Conservation (phyloP, 2,113 vertebrate species). For the Microcebus lehilahytsara region DNA sequence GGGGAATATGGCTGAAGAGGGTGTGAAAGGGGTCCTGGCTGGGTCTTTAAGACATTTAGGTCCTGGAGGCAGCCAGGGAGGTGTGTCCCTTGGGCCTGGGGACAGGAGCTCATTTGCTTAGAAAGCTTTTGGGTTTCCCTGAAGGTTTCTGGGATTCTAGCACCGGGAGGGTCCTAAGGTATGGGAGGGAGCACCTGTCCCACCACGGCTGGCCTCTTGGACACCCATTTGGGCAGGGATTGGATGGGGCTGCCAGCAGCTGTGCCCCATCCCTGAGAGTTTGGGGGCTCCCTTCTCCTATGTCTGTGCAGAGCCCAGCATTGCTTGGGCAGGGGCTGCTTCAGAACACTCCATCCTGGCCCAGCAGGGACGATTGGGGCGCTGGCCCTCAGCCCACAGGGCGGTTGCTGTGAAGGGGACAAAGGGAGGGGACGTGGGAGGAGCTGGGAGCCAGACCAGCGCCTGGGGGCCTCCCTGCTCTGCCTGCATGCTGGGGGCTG, state of each 20-base stretch:
- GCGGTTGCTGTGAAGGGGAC: background rate
- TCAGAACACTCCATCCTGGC: background rate
- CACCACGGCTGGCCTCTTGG: no score
- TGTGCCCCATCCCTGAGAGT: background rate
- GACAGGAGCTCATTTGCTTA: background rate
- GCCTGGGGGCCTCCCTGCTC: background rate
- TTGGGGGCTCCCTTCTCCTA: background rate
- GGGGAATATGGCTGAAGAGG: no score
- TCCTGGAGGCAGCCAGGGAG: background rate
- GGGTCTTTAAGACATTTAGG: background rate
- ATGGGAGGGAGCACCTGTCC: background rate
- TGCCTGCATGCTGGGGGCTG: background rate
- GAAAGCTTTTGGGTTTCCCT: background rate
- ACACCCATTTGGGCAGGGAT: background rate
- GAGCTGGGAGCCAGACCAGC: no score
- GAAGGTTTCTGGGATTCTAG: background rate
- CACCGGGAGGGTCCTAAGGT: background rate
- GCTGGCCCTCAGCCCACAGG: background rate
- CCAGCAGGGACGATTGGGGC: no score
- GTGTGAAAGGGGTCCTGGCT: background rate
- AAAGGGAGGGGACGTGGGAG: no score
- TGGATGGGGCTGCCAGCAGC: background rate
- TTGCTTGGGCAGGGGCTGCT: background rate
- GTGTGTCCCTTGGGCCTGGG: background rate
- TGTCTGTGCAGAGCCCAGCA: background rate